Conservation (phyloP, 2,888 invertebrate species). For the Pinctada fucata region DNA sequence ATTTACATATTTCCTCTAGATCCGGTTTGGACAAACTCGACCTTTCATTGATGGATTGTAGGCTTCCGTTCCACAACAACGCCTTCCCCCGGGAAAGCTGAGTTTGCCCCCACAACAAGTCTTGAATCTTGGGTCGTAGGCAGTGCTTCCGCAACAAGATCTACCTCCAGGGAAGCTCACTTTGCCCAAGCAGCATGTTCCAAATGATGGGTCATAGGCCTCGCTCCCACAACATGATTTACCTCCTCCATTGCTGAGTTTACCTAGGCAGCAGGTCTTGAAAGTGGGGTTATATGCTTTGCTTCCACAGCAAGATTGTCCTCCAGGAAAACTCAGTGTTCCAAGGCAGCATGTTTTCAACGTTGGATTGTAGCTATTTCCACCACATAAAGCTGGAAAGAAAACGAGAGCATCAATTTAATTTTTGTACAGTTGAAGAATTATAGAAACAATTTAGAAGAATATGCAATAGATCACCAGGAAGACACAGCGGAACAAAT, state of each 20-base stretch:
- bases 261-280: conserved; percentile 16
- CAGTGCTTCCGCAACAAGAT: conserved; percentile 17
- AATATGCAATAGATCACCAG: too few species aligned
- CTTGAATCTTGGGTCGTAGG: conserved; percentile 11
- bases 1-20: too few species aligned
- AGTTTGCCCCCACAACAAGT: conserved; percentile 9
- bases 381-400: background rate
- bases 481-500: too few species aligned
- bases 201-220: conserved; percentile 3
- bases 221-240: background rate
- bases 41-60: too few species aligned
- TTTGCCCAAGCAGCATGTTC: conserved; percentile 10
- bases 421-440: too few species aligned
- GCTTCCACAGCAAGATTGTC: conserved; percentile 15
- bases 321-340: background rate
- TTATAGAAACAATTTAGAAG: too few species aligned
- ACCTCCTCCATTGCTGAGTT: background rate
- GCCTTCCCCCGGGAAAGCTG: too few species aligned
- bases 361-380: background rate
- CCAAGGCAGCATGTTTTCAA: conserved; percentile 20
- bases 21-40: too few species aligned
- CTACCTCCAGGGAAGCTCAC: background rate
- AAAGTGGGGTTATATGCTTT: conserved; percentile 7
- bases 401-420: too few species aligned
- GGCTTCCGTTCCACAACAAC: too few species aligned